phyloP scores from a whole-genome alignment of 2,888 invertebrate genomes.

The Apotomis capreana region DNA sequence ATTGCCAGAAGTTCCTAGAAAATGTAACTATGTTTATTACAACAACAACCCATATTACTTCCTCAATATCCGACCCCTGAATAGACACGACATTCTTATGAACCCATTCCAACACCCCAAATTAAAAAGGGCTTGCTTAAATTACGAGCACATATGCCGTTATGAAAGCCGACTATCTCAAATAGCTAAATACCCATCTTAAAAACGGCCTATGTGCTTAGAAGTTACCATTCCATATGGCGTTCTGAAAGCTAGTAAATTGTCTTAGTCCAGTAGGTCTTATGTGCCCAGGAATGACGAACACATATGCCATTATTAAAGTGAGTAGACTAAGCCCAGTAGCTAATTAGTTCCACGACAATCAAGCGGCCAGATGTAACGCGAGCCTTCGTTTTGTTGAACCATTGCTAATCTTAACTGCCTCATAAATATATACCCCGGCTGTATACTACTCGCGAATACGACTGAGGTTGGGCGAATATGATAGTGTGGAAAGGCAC shows the following conservation, averaged over 20 bases:
- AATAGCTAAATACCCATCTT: no score
- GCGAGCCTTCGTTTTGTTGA: conserved; percentile 56
- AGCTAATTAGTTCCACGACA: conserved; percentile 52
- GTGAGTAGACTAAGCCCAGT: conserved; percentile 12
- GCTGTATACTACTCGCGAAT: no score
- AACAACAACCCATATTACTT: not conserved
- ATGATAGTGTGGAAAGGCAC: no score
- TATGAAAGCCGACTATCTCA: not conserved
- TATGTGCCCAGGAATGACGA: not conserved
- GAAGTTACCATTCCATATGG: no score
- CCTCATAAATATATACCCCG: not conserved
- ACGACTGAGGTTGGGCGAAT: no score
- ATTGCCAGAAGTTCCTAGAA: no score
- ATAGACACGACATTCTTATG: not conserved
- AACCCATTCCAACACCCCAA: not conserved
- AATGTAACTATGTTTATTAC: not conserved
- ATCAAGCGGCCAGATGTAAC: conserved; percentile 64
- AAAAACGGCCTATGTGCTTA: not conserved
- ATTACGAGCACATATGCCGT: not conserved
- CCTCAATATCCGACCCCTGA: not conserved
- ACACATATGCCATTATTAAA: not conserved
- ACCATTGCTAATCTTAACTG: conserved; percentile 15
- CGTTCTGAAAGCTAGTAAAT: no score
- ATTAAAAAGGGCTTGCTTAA: not conserved
- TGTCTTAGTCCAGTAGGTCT: no score